phyloP scores from a whole-genome alignment of 2,113 vertebrate genomes.

The Tetrao urogallus region DNA sequence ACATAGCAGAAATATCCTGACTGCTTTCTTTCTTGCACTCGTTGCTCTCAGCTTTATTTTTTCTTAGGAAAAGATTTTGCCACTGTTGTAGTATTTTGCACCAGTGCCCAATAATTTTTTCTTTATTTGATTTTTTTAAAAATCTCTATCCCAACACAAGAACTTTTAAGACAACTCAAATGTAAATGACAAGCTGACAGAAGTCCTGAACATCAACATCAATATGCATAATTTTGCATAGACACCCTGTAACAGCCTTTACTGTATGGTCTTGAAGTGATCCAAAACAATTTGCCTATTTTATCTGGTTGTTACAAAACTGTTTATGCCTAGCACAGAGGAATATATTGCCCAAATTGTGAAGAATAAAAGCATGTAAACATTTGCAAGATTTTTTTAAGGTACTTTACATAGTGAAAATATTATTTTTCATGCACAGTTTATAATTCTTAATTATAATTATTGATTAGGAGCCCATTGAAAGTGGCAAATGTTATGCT shows the following conservation, averaged over 20 bases:
- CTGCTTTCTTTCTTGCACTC: not conserved
- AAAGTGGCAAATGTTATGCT: conserved; percentile 64
- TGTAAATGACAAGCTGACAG: conserved; percentile 49
- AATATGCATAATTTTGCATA: conserved; percentile 48
- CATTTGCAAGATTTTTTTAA: not conserved
- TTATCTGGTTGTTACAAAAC: not conserved
- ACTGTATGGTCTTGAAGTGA: not conserved
- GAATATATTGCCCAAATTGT: not conserved
- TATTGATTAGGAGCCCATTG: conserved; percentile 64
- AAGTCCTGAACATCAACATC: conserved; percentile 9
- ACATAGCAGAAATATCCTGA: not conserved
- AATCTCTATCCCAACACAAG: not conserved
- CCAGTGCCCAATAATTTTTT: not conserved
- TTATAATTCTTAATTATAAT: conserved; percentile 64
- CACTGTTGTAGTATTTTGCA: not conserved
- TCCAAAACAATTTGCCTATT: conserved; percentile 6
- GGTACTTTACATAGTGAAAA: not conserved
- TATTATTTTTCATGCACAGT: not conserved
- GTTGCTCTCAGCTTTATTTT: not conserved
- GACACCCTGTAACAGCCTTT: conserved; percentile 41
- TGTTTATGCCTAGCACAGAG: not conserved
- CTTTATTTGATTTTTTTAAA: not conserved
- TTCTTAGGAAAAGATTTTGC: conserved; percentile 10
- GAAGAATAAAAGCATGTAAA: not conserved
- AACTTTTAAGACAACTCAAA: conserved; percentile 62